Evolutionary conservation across 2,888 invertebrate genomes (phyloP).

Genomic region (Phorcus lineatus): DNA sequence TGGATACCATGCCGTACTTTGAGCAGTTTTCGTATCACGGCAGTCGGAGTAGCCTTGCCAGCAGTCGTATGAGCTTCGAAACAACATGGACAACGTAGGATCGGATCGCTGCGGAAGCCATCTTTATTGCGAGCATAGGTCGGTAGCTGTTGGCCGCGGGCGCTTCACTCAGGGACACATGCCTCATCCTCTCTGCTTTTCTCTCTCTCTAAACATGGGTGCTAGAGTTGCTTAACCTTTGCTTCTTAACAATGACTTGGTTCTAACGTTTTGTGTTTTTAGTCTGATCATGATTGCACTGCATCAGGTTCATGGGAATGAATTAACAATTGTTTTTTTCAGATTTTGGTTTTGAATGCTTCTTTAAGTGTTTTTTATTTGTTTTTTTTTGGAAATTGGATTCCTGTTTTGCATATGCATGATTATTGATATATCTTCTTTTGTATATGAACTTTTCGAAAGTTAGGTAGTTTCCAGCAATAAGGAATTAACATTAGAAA

Average conservation of each 20-base stretch:
- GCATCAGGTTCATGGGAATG: no score
- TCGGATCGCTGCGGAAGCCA: background rate
- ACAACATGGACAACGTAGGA: conserved; percentile 57
- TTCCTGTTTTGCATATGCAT: no score
- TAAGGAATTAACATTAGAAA: no score
- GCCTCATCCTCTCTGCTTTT: background rate
- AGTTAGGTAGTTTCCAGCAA: no score
- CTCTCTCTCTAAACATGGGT: conserved; percentile 3
- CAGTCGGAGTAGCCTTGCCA: conserved; percentile 68
- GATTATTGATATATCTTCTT: no score
- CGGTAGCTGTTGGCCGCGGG: background rate
- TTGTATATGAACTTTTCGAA: no score
- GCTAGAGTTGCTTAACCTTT: conserved; percentile 4
- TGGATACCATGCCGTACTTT: conserved; percentile 79
- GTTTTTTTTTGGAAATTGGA: no score
- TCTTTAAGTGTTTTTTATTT: no score
- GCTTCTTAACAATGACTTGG: background rate
- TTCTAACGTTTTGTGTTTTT: no score
- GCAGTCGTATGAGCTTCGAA: conserved; percentile 66
- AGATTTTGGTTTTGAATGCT: no score
- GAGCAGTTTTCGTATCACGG: conserved; percentile 85
- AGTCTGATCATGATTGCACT: no score
- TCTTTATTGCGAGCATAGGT: background rate
- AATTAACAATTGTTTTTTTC: no score
- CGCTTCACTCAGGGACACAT: background rate